phyloP scores from a whole-genome alignment of 1,140 invertebrate species.

The Drusus annulatus region DNA sequence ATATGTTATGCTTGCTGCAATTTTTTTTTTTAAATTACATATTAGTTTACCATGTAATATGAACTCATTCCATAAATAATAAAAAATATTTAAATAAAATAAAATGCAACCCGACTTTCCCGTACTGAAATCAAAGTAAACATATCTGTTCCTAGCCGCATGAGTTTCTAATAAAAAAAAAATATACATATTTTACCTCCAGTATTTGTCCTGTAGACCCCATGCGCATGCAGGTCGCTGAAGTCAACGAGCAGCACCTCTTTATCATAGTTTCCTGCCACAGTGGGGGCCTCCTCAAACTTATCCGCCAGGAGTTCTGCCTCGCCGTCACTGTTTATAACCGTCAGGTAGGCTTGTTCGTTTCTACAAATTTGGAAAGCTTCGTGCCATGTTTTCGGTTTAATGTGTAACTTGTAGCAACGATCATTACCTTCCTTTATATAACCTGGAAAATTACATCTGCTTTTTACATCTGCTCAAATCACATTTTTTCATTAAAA shows the following conservation, averaged over 20 bases:
- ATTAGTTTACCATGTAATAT: too few species aligned
- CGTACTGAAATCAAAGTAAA: too few species aligned
- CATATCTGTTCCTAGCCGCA: too few species aligned
- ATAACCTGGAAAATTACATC: constrained; percentile 34
- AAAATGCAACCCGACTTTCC: too few species aligned
- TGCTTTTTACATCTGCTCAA: background rate
- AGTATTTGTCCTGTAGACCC: constrained; percentile 17
- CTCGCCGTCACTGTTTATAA: constrained; percentile 58
- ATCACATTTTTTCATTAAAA: too few species aligned
- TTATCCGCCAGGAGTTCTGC: constrained; percentile 11
- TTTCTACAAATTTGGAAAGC: constrained; percentile 60
- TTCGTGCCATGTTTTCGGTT: constrained; percentile 56
- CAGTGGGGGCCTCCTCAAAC: constrained; percentile 2
- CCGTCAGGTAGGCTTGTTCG: constrained; percentile 60
- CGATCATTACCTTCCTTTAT: background rate
- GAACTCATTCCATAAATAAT: too few species aligned
- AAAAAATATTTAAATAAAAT: too few species aligned
- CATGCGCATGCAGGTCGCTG: constrained; percentile 31
- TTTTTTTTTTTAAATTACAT: too few species aligned
- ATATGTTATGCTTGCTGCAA: too few species aligned
- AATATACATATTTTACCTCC: background rate
- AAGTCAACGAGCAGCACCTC: constrained; percentile 36
- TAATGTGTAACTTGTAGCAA: constrained; percentile 62
- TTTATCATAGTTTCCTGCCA: constrained; percentile 41
- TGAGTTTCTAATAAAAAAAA: too few species aligned